phyloP scores from a whole-genome alignment of 2,113 vertebrate species.

The Oenanthe oenanthe region DNA sequence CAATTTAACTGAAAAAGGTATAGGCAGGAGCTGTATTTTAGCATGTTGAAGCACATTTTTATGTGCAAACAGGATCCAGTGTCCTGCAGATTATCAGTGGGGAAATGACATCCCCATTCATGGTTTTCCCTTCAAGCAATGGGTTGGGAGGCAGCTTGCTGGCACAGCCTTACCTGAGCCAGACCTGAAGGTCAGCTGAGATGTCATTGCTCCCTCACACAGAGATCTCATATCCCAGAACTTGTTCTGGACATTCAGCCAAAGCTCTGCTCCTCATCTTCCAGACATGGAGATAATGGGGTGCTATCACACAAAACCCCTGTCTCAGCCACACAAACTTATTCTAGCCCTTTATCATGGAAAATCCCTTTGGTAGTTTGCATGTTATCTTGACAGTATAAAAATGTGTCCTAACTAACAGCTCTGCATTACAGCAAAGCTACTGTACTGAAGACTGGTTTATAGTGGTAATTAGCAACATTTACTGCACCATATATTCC shows the following conservation, averaged over 20 bases:
- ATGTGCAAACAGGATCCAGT: background rate
- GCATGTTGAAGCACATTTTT: background rate
- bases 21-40: background rate
- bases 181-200: background rate
- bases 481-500: background rate
- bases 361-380: background rate
- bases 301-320: background rate
- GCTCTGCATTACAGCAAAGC: background rate
- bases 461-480: background rate
- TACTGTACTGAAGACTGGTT: background rate
- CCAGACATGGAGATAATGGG: background rate
- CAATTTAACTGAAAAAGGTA: background rate
- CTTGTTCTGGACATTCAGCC: background rate
- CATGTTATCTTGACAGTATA: background rate
- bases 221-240: background rate
- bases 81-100: background rate
- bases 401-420: background rate
- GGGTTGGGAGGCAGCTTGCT: background rate
- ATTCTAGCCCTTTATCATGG: background rate
- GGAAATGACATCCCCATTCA: rapidly evolving
- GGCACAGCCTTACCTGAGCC: background rate
- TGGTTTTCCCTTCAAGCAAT: background rate
- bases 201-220: background rate
- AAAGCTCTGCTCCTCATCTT: background rate
- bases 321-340: background rate